A percentile compares a stretch with the other conserved stretches of the same genome.
These are phyloP conservation scores for Lamellibrachia satsuma DNA, from an alignment of 2,888 invertebrate species.

Conservation along the genomic window DNA sequence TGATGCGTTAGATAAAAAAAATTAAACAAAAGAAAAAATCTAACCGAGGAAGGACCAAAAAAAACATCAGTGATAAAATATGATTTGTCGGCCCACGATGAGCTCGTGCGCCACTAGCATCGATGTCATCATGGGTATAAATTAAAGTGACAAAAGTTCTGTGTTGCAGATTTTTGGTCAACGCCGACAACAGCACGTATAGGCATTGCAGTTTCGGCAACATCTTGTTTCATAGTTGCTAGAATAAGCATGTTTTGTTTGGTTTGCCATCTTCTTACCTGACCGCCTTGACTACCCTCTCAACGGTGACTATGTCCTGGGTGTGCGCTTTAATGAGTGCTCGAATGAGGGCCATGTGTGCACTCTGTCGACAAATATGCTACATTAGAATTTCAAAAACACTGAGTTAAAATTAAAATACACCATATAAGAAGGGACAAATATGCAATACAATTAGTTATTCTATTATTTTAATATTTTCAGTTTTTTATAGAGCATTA, in stretches of 20 bases:
- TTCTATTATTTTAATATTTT: too few species aligned
- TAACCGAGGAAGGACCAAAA: too few species aligned
- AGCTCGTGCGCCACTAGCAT: neutral
- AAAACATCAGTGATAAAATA: neutral
- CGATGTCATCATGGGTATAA: neutral
- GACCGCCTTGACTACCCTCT: constrained; percentile 85
- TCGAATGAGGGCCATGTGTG: constrained; percentile 95
- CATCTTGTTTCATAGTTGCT: neutral
- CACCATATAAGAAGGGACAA: too few species aligned
- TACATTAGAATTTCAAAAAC: too few species aligned
- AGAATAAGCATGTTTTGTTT: neutral
- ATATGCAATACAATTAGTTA: too few species aligned
- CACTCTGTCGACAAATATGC: constrained; percentile 74
- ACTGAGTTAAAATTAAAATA: too few species aligned
- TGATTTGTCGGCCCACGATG: neutral
- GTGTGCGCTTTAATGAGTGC: constrained; percentile 93
- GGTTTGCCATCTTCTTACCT: constrained; percentile 66
- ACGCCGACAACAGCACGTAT: too few species aligned
- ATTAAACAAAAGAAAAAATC: too few species aligned
- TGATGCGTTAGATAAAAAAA: too few species aligned
- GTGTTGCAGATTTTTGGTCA: too few species aligned
- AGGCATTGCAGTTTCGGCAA: too few species aligned
- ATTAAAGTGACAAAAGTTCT: neutral
- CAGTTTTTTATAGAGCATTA: too few species aligned
- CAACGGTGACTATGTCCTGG: constrained; percentile 88